phyloP scores from a whole-genome alignment of 2,888 invertebrate species.

The Eucera pruinosa region DNA sequence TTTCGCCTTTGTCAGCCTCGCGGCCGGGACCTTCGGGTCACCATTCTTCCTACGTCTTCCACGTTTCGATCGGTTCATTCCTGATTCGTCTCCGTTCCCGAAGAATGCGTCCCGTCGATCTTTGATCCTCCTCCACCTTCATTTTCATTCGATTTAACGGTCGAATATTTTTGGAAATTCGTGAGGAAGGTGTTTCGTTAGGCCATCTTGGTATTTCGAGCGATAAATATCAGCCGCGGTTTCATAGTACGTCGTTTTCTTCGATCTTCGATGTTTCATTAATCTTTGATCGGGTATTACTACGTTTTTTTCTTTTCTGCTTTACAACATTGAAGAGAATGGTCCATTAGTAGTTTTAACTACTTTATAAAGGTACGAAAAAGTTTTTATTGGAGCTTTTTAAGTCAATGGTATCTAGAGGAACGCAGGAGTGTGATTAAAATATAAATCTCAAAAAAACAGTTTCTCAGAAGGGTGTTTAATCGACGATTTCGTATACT shows the following conservation, averaged over 20 bases:
- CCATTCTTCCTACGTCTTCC: conserved; percentile 57
- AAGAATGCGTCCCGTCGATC: conserved; percentile 57
- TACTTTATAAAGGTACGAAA: no score
- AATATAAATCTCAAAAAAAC: no score
- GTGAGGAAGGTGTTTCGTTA: neutral
- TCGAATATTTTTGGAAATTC: conserved; percentile 54
- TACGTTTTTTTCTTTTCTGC: neutral
- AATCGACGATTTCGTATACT: no score
- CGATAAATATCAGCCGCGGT: conserved; percentile 35
- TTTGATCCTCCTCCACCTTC: conserved; percentile 53
- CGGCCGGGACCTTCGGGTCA: conserved; percentile 45
- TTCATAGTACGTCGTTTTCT: neutral
- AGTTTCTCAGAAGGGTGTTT: no score
- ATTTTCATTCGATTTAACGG: conserved; percentile 34
- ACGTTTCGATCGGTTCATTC: conserved; percentile 62
- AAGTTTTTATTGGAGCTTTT: no score
- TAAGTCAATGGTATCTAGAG: no score
- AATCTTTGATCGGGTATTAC: neutral
- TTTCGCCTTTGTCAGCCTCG: conserved; percentile 71
- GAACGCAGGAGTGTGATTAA: no score
- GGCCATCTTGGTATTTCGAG: neutral
- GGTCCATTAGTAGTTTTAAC: no score
- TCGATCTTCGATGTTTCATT: conserved; percentile 14
- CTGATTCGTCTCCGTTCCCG: conserved; percentile 46
- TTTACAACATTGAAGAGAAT: no score